Conservation (phyloP, 2,888 invertebrate genomes). For the Polyommatus icarus region DNA sequence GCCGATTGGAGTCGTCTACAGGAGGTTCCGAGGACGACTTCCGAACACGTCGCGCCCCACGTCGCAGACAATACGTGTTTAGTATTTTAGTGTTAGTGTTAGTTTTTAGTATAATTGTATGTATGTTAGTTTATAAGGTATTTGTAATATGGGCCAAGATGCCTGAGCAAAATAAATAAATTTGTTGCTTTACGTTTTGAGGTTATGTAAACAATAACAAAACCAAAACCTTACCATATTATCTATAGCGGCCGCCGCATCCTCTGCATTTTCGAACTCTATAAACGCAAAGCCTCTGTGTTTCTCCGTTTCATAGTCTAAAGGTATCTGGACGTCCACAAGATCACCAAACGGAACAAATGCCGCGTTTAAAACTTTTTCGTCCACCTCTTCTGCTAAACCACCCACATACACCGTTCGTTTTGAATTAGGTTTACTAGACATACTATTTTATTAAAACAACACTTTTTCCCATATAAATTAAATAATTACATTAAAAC, state of each 20-base stretch:
- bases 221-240: conserved; percentile 89
- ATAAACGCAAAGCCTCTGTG: conserved; percentile 99
- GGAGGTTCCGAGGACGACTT: too few relatives aligned
- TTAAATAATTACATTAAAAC: background rate
- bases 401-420: conserved; percentile 93
- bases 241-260: conserved; percentile 99
- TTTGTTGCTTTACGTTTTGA: background rate
- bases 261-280: conserved; percentile 98
- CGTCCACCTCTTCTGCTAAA: conserved; percentile 96
- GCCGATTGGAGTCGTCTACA: too few relatives aligned
- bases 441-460: conserved; percentile 49
- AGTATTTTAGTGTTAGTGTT: too few relatives aligned
- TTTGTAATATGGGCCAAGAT: too few relatives aligned
- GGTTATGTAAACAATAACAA: conserved; percentile 17
- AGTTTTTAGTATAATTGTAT: too few relatives aligned
- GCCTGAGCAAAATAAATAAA: too few relatives aligned
- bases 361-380: conserved; percentile 96
- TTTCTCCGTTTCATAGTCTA: conserved; percentile 98
- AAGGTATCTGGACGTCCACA: conserved; percentile 97
- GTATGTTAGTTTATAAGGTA: too few relatives aligned
- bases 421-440: conserved; percentile 84
- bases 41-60: too few relatives aligned
- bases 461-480: background rate
- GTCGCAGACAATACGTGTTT: too few relatives aligned
- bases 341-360: conserved; percentile 99